Percentiles rank a stretch among this genome's conserved stretches.
These are phyloP conservation scores for Sinocyclocheilus grahami DNA, from an alignment of 2,113 vertebrate species.

Conservation along the genomic window DNA sequence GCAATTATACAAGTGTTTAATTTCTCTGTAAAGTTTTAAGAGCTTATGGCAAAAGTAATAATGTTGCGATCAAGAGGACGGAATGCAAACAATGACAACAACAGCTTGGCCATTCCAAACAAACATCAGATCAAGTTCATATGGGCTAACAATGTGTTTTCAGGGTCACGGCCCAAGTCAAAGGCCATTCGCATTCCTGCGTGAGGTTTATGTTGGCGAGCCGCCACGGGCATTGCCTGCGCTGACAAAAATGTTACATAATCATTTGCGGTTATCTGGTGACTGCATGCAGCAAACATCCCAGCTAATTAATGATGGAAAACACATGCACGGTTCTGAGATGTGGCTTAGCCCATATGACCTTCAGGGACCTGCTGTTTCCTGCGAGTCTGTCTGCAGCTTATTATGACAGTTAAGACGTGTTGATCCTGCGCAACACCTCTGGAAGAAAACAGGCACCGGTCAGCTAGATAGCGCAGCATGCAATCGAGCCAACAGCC, in stretches of 20 bases:
- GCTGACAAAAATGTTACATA: constrained; percentile 49
- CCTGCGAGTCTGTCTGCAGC: constrained; percentile 26
- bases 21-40: constrained; percentile 1
- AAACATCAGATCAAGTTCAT: constrained; percentile 30
- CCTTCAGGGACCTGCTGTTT: constrained; percentile 34
- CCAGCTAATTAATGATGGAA: constrained; percentile 56
- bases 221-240: constrained; percentile 34
- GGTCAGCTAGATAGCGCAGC: constrained; percentile 14
- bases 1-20: not conserved
- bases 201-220: constrained; percentile 41
- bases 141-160: constrained; percentile 2
- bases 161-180: constrained; percentile 36
- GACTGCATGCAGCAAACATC: constrained; percentile 43
- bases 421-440: constrained; percentile 1
- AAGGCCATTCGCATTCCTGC: constrained; percentile 56
- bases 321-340: constrained; percentile 51
- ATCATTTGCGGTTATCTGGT: constrained; percentile 46
- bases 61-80: not conserved
- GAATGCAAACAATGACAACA: constrained; percentile 31
- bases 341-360: constrained; percentile 28
- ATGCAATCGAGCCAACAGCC: not conserved
- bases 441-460: constrained; percentile 13
- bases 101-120: constrained; percentile 20
- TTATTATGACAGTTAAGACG: constrained; percentile 1
- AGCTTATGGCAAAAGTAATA: constrained; percentile 2